phyloP scores from a whole-genome alignment of 64 coral and sea anemone species.

The Pocillopora damicornis region DNA sequence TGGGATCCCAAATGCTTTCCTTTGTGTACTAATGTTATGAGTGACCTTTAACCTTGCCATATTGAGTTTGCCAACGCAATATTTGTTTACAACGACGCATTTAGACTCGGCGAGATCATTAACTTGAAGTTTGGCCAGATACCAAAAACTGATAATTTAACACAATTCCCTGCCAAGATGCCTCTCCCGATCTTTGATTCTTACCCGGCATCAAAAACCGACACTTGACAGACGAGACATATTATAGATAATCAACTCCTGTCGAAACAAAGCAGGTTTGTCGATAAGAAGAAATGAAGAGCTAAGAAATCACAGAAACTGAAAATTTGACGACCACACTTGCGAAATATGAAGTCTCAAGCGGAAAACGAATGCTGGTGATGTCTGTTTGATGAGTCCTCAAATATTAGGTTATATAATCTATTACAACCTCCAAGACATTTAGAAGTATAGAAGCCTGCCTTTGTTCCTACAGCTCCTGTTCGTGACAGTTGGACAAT shows the following conservation, averaged over 20 bases:
- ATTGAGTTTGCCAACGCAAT: background rate
- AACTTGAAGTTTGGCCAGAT: background rate
- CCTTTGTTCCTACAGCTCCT: no score
- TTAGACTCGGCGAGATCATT: no score
- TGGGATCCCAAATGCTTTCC: background rate
- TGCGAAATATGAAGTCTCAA: no score
- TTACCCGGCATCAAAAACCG: background rate
- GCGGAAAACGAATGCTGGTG: no score
- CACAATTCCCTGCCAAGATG: background rate
- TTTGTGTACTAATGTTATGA: background rate
- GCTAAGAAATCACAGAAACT: no score
- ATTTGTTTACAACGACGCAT: background rate
- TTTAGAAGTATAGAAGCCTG: no score
- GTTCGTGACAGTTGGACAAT: constrained; percentile 1
- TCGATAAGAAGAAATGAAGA: no score
- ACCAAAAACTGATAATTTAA: background rate
- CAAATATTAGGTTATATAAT: no score
- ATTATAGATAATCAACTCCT: background rate
- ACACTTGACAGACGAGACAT: background rate
- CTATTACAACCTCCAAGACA: no score
- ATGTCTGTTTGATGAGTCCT: no score
- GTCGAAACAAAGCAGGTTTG: background rate
- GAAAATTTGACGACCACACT: no score
- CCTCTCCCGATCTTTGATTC: background rate
- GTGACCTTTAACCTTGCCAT: background rate